A percentile compares a stretch with the other conserved stretches of the same genome.
Evolutionary conservation across 2,888 invertebrate genomes (phyloP).

Genomic region (Galerucella calmariensis): DNA sequence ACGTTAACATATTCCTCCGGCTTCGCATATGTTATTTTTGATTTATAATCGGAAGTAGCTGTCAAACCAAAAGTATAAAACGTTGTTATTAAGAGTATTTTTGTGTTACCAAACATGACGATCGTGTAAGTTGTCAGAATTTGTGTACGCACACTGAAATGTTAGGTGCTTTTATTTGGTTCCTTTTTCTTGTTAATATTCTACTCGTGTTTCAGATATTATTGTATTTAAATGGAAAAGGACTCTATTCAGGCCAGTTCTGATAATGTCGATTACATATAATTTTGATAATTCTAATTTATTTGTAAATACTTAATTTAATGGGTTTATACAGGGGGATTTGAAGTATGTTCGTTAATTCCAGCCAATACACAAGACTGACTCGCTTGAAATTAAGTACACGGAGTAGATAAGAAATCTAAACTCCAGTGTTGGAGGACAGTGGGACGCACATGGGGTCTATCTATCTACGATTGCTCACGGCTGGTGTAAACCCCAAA

Average conservation of each 20-base stretch:
- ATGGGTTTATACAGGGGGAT: neutral
- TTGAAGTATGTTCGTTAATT: too few relatives aligned
- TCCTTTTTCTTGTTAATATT: slow-evolving; percentile 5
- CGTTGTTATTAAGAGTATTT: neutral
- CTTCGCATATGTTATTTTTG: neutral
- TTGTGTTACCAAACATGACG: neutral
- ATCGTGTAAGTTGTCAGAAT: neutral
- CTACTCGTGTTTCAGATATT: slow-evolving; percentile 4
- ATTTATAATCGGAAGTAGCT: slow-evolving; percentile 7
- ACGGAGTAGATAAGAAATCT: too few relatives aligned
- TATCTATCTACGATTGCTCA: too few relatives aligned
- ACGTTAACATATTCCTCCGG: slow-evolving; percentile 6
- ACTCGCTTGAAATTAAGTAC: too few relatives aligned
- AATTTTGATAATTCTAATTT: neutral
- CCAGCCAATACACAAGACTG: too few relatives aligned
- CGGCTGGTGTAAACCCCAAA: too few relatives aligned
- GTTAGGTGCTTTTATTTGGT: neutral
- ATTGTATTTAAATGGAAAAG: neutral
- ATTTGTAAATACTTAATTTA: neutral
- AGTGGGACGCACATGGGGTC: too few relatives aligned
- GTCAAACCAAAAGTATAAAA: slow-evolving; percentile 1
- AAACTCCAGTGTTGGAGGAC: too few relatives aligned
- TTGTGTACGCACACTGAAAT: neutral
- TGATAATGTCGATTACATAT: neutral
- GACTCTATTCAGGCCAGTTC: neutral